These are phyloP conservation scores for Haemorhous mexicanus DNA, from an alignment of 2,113 vertebrate species.

Conservation along the genomic window DNA sequence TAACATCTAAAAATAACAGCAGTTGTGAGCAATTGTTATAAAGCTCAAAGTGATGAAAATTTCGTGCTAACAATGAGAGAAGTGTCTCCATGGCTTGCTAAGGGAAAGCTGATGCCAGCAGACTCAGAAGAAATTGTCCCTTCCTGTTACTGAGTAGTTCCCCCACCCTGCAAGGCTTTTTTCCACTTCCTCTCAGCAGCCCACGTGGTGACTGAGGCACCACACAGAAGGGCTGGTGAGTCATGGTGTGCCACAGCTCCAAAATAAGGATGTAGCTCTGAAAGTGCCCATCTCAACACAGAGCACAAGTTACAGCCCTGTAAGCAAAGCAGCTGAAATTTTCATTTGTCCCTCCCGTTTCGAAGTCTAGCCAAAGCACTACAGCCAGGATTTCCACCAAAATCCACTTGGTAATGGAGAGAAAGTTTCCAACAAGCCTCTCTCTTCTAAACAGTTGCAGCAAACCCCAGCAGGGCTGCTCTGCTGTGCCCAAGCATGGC, in stretches of 20 bases:
- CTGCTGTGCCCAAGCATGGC: neutral
- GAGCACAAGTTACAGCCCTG: neutral
- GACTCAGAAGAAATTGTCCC: neutral
- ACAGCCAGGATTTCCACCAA: neutral
- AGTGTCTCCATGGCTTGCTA: neutral
- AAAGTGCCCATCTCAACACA: constrained; percentile 40
- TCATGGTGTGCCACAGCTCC: constrained; percentile 1
- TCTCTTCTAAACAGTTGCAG: neutral
- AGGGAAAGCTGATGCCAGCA: neutral
- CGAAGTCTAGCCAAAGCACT: neutral
- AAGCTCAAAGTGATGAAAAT: neutral
- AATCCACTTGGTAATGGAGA: neutral
- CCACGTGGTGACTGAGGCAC: neutral
- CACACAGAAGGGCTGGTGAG: constrained; percentile 2
- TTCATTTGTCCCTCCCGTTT: neutral
- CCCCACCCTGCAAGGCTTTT: neutral
- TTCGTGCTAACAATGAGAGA: neutral
- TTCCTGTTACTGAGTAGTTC: neutral
- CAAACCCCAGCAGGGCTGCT: neutral
- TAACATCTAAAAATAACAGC: neutral
- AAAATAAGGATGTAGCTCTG: constrained; percentile 12
- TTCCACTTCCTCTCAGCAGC: neutral
- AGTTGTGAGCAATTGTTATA: neutral
- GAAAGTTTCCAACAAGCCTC: neutral
- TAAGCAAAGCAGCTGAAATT: neutral